Evolutionary conservation across 2,113 vertebrate species (phyloP), one percentile per base, ranked within the genome.

Genomic region (Thermophis baileyi): DNA sequence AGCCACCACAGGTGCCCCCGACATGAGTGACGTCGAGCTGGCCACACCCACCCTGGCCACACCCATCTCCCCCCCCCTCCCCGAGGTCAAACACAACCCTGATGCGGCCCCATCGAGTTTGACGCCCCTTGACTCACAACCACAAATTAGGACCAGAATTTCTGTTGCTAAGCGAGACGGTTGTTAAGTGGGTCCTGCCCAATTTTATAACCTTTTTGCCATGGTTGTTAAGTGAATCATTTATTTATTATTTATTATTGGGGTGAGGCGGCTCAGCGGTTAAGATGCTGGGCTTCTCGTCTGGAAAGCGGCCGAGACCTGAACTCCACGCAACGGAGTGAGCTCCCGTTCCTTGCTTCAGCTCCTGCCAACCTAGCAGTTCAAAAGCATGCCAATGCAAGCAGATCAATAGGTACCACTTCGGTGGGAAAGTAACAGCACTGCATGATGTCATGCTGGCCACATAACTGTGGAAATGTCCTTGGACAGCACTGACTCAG

Each of bases 371-470:
- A 16, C 30, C 63, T 35, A 35, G 4, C 12, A 6, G 4, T n/a
- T n/a, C 1, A 10, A 69, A 69, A n/a, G 60, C 63, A 35, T 16
- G 30, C 2, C 0, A 69, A 2, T 16, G 12, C 1, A 0, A 35
- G 30, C n/a, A 69, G 63, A 69, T 69, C 30, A 69, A 69, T 6
- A 18, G 12, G 5, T 69, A 69, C 60, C 60, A 63, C 60, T n/a
- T 69, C 2, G 0, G 12, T 14, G 5, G 63, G 60, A 16, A 69
- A 5, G 4, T n/a, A 27, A 60, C 57, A 5, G 30, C 60, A 0
- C 60, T 12, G 25, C 30, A 0, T 0, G 30, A 69, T 4, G 30
- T 69, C 11, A 0, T 5, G 1, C 1, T 3, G 11, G 10, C 60
- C 60, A 16, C 60, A 25, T 4, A 27, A 63, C 60, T 0, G 1